phyloP scores from a whole-genome alignment of 2,113 vertebrate genomes.

The Poecile atricapillus region DNA sequence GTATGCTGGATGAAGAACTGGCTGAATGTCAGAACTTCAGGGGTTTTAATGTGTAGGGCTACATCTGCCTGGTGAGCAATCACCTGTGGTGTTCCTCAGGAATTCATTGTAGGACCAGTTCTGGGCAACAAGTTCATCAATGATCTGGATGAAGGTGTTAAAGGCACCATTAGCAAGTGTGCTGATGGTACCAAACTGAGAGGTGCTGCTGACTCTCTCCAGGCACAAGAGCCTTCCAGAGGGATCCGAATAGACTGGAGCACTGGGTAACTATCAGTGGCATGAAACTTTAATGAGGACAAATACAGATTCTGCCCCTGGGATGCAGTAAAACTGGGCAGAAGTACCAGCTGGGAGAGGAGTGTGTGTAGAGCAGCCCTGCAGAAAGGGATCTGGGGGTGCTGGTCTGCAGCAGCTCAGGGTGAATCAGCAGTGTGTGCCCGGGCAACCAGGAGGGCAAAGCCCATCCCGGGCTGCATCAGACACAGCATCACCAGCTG shows the following conservation, averaged over 20 bases:
- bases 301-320: background rate
- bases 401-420: background rate
- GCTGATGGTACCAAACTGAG: background rate
- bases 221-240: background rate
- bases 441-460: background rate
- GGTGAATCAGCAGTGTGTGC: background rate
- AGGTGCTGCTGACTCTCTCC: background rate
- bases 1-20: background rate
- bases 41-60: background rate
- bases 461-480: background rate
- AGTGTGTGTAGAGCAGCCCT: background rate
- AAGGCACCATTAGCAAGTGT: background rate
- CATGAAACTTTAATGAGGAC: background rate
- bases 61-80: background rate
- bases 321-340: background rate
- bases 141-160: background rate
- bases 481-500: background rate
- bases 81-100: background rate
- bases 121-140: background rate
- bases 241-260: background rate
- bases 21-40: accelerated
- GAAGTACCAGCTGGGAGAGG: background rate
- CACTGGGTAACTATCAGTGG: accelerated
- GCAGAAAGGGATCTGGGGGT: background rate
- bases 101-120: background rate